Evolutionary conservation across 2,113 vertebrate genomes (phyloP), one percentile per base, ranked within the genome.

Genomic region (Balaeniceps rex): DNA sequence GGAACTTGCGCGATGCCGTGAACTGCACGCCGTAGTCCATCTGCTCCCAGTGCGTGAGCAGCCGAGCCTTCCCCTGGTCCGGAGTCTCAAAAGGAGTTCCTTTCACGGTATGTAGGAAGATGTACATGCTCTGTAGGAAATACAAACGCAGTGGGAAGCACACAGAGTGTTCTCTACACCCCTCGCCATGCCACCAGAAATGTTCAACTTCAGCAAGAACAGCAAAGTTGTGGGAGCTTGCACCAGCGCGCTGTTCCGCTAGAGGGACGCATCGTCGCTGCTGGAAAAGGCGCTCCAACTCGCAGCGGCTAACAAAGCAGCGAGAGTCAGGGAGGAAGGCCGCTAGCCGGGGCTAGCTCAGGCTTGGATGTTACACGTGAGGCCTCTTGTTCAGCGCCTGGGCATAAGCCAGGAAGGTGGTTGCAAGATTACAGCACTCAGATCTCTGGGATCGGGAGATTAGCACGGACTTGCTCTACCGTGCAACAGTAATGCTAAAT

Each of bases 1-100:
- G 98, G 97, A 99, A 99, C 98, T 99, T 99, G 96, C 99, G 99
- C 0, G 99, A 99, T 0, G 99, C 99, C 0, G 99, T 99, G 88
- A 99, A 99, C 98, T 99, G 99, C 14, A 99, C 98, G 4, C 99
- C 99, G 2, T 99, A 99, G 97, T 99, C 99, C 99, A 99, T 99
- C 98, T 99, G 99, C 97, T 99, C 99, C 99, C 99, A 99, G 98
- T 99, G 99, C 3, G 99, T 99, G 2, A 99, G 98, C 93, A 99
- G 97, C 94, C 99, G 98, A 1, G 99, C 99, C 93, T 99, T 99
- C 87, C 99, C 99, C 97, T 99, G 99, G 93, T 99, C 99, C 0
- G 99, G 99, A 4, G 99, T 99, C 98, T 99, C 99, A 3, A 99
- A 99, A 3, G 99, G 99, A 4, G 99, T 99, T 89, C 99, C 99